Base-by-base conservation (phyloP, 1,140 invertebrate genomes). In the Camponotus pennsylvanicus region DNA sequence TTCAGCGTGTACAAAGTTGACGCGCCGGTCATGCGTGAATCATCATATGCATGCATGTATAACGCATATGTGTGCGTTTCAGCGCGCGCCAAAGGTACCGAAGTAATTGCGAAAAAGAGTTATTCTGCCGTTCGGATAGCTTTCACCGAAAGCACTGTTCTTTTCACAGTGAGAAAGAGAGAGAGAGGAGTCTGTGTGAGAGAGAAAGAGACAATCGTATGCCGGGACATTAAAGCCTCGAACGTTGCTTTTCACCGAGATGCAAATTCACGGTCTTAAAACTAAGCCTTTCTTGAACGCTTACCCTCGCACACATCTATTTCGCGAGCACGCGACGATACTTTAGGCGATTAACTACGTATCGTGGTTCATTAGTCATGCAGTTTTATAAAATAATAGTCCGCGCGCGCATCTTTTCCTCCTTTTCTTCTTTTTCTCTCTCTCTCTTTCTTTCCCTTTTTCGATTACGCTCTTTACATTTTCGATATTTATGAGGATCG, bases 51-150 rank as follows among this genome's bases (percentile, higher is more conserved):
- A 75, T 49, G 13, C 45, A n/a, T 49, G 45, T 49, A 3, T 49
- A 49, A 49, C 32, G 66, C 15, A 13, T 37, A 49, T 21, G 49
- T 49, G 70, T 4, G 42, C 82, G 42, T 85, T 85, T 64, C 82
- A 21, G 13, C 27, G 27, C 64, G 34, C 61, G 49, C 37, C 76
- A 82, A 88, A 89, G 76, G 87, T 70, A 61, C 45, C 76, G 45
- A 63, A 64, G 83, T 89, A 89, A 89, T 89, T 89, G 87, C 87
- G 87, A 86, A 82, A 89, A 89, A 89, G 88, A 89, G 83, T 86
- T 89, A 89, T 89, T 89, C 88, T 76, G 63, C 76, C 85, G 87
- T 66, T 57, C 87, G 70, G 57, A 42, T 75, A 70, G 75, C 83
- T 89, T 89, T 89, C 75, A 86, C 70, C 87, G 59, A 89, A 89